Evolutionary conservation across 2,797 vertebrate genomes (phyloP).

Genomic region (Pangasius djambal): DNA sequence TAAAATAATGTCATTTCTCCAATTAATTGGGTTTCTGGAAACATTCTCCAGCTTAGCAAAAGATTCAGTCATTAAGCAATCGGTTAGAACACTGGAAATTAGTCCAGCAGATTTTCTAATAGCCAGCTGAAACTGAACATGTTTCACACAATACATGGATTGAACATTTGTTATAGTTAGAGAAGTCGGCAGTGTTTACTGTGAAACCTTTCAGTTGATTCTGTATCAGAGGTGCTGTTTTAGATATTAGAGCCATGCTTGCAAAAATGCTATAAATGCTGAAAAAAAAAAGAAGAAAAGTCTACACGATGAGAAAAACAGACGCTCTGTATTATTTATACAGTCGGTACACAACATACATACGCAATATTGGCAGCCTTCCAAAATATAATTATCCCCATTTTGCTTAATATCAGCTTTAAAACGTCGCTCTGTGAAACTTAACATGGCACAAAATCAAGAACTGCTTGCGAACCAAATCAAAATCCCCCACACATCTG

Average conservation of each 20-base stretch:
- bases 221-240: background rate
- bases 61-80: slow-evolving; percentile 40
- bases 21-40: slow-evolving; percentile 58
- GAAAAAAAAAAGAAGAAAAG: too few species aligned
- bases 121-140: background rate
- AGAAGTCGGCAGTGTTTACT: background rate
- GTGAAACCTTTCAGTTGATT: too few species aligned
- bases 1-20: slow-evolving; percentile 63
- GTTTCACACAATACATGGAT: background rate
- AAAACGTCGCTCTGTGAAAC: slow-evolving; percentile 31
- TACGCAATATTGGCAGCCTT: slow-evolving; percentile 10
- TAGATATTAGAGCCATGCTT: background rate
- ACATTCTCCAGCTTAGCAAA: slow-evolving; percentile 56
- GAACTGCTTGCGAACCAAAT: slow-evolving; percentile 38
- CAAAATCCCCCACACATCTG: slow-evolving; percentile 44
- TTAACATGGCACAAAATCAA: slow-evolving; percentile 40
- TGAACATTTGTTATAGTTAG: background rate
- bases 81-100: slow-evolving; percentile 34
- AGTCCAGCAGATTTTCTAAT: slow-evolving; percentile 17
- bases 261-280: background rate
- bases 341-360: background rate
- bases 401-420: slow-evolving; percentile 45
- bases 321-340: background rate
- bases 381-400: slow-evolving; percentile 33
- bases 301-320: background rate